phyloP scores from a whole-genome alignment of 2,888 invertebrate genomes.

The Lomographa bimaculata region DNA sequence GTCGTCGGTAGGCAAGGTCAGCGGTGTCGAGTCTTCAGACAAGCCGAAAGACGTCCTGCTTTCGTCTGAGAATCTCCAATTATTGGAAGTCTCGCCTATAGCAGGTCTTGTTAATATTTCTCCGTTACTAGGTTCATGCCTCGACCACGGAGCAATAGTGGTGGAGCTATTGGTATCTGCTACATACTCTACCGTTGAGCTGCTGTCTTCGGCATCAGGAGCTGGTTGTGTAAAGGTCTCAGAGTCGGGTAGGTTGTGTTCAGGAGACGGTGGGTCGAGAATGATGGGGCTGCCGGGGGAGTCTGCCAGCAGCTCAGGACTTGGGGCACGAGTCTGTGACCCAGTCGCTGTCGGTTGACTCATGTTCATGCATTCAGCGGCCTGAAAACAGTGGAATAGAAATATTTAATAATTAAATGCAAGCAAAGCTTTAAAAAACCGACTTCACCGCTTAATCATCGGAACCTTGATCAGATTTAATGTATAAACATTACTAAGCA shows the following conservation, averaged over 20 bases:
- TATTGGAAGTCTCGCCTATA: no score
- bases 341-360: conserved; percentile 1
- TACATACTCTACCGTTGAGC: background rate
- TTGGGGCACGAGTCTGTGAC: background rate
- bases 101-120: no score
- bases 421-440: no score
- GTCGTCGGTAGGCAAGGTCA: no score
- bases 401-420: no score
- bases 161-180: background rate
- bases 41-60: background rate
- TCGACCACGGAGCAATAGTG: conserved; percentile 2
- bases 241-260: background rate
- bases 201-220: background rate
- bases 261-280: conserved; percentile 1
- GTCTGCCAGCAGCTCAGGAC: conserved; percentile 6
- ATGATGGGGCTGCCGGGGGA: conserved; percentile 1
- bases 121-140: no score
- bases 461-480: no score
- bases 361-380: conserved; percentile 1
- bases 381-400: conserved; percentile 1
- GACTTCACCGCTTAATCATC: no score
- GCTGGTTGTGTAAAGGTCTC: conserved; percentile 1
- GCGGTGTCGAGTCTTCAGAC: no score
- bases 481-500: no score
- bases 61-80: no score